Evolutionary conservation across 64 coral and sea anemone genomes (phyloP), one percentile per base, ranked within the genome.

Genomic region (Stichodactyla mertensii): DNA sequence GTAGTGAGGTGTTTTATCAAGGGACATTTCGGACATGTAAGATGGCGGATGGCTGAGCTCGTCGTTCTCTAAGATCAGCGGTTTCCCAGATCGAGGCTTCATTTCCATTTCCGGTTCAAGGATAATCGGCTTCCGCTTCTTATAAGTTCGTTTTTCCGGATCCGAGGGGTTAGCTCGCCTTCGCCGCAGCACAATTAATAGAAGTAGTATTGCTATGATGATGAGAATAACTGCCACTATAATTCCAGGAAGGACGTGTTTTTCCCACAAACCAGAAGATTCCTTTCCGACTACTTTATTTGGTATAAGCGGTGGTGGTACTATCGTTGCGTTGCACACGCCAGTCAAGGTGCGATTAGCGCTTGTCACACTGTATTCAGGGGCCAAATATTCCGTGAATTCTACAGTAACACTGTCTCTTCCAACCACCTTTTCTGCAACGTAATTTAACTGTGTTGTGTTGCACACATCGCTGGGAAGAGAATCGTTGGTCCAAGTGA

Each of bases 401-500:
- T 80, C 91, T 74, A 56, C 19, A 78, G 52, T 97, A 14, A 93
- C 85, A 10, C 82, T 91, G 4, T 88, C 81, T 0, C 60, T 18
- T 52, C 58, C 83, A 86, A 92, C 55, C 28, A 90, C 66, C 51
- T 87, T 93, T 52, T 92, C 83, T 4, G 91, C 60, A 56, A 97
- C 92, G 70, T 71, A 31, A 6, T 90, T 15, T 12, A 92, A 10
- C 28, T 87, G 88, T 83, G 93, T 85, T 5, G 78, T 20, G 54
- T 97, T 91, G 81, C 94, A 97, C 10, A 18, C 85, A 51, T 93
- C 88, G 26, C 55, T 88, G 2, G 94, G 94, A 7, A 97, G 71
- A 45, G 94, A 90, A 79, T 97, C 91, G 54, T 97, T 97, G 4
- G 91, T 97, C 94, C 94, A 97, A 2, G 85, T 81, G 61, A 96